Percentiles rank a stretch among this genome's conserved stretches.
These are phyloP conservation scores for Hylia prasina DNA, from an alignment of 2,113 vertebrate genomes.

Conservation along the genomic window DNA sequence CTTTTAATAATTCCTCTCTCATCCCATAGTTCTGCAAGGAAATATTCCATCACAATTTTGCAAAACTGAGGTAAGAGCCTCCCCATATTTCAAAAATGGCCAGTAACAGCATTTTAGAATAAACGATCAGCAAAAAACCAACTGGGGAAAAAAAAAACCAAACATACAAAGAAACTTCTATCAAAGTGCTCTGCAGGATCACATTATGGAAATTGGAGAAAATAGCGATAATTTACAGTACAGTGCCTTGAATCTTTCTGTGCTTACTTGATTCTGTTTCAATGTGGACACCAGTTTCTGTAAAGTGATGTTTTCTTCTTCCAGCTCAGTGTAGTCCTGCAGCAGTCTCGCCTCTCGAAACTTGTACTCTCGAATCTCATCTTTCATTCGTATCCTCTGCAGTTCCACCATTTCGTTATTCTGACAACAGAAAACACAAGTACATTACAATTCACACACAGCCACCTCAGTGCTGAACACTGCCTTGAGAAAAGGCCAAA, in stretches of 20 bases:
- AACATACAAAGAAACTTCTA: neutral
- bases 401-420: conserved; percentile 91
- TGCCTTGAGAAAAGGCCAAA: neutral
- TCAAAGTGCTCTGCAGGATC: neutral
- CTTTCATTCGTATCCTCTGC: conserved; percentile 88
- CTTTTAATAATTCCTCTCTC: neutral
- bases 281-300: conserved; percentile 95
- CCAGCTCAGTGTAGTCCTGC: conserved; percentile 95
- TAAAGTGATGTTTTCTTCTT: conserved; percentile 96
- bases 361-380: conserved; percentile 93
- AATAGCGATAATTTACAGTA: neutral
- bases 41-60: neutral
- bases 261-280: conserved; percentile 91
- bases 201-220: neutral
- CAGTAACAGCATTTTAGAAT: neutral
- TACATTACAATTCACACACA: neutral
- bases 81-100: neutral
- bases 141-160: neutral
- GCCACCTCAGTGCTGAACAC: neutral
- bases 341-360: conserved; percentile 88
- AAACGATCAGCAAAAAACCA: neutral
- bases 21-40: neutral
- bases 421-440: conserved; percentile 65
- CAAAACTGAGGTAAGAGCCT: neutral
- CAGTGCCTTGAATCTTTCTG: neutral